Evolutionary conservation across 2,797 vertebrate species (phyloP).

Genomic region (Limosa lapponica): DNA sequence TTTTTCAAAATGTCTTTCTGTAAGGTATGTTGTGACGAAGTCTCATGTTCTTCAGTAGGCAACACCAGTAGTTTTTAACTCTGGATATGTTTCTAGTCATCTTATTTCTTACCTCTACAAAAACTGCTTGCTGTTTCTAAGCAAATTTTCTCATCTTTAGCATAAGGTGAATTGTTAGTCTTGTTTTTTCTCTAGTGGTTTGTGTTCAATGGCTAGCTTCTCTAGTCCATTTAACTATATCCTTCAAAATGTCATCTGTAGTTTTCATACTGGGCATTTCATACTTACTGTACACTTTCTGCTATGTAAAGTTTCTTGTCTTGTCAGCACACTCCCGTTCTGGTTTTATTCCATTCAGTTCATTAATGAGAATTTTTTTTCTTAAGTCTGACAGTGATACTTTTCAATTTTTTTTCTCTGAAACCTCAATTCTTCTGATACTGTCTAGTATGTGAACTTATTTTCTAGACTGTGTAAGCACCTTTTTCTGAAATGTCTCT

Average conservation of each 20-base stretch:
- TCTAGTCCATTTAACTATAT: background rate
- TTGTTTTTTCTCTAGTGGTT: background rate
- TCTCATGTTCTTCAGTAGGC: background rate
- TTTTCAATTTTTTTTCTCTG: background rate
- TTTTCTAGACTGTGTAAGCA: background rate
- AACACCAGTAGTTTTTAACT: background rate
- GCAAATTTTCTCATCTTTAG: background rate
- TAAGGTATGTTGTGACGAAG: background rate
- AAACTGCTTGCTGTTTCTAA: background rate
- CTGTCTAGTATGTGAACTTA: background rate
- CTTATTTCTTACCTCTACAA: background rate
- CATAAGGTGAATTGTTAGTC: background rate
- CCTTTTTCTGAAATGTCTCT: background rate
- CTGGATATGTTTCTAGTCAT: background rate
- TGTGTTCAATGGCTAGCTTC: background rate
- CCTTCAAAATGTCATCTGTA: background rate
- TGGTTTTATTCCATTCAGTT: background rate
- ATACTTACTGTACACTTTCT: background rate
- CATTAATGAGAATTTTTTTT: background rate
- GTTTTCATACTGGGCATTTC: background rate
- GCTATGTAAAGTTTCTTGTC: background rate
- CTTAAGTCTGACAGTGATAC: background rate
- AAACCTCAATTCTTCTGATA: background rate
- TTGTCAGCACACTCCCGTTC: background rate
- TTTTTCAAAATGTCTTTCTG: background rate